phyloP scores from a whole-genome alignment of 2,113 vertebrate species.

The Erinaceus europaeus region DNA sequence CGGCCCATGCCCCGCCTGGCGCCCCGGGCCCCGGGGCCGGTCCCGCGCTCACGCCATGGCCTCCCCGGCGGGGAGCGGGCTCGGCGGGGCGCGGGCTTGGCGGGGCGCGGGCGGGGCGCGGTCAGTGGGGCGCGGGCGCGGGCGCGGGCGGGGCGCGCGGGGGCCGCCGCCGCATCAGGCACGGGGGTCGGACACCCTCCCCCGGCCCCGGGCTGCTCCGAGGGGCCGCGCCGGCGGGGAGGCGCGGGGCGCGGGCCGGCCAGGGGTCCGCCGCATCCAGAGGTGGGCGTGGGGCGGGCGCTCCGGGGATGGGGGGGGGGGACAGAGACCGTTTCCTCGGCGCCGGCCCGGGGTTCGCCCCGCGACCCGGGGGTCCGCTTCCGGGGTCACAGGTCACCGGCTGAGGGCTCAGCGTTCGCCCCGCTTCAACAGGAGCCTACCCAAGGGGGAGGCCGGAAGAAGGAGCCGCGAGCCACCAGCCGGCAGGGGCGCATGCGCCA shows the following conservation, averaged over 20 bases:
- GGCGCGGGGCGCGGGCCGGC: conserved; percentile 41
- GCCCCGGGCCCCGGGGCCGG: conserved; percentile 65
- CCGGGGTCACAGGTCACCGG: conserved; percentile 69
- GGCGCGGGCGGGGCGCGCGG: not conserved
- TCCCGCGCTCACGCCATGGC: conserved; percentile 65
- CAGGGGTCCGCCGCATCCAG: conserved; percentile 54
- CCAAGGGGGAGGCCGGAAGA: conserved; percentile 75
- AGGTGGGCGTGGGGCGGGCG: conserved; percentile 58
- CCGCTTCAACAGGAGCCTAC: conserved; percentile 44
- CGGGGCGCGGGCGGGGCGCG: conserved; percentile 56
- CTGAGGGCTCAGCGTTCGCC: conserved; percentile 3
- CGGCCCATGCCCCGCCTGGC: conserved; percentile 70
- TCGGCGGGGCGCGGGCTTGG: not conserved
- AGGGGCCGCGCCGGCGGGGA: not conserved
- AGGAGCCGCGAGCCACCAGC: conserved; percentile 62
- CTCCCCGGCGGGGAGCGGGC: conserved; percentile 43
- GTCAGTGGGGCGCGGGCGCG: conserved; percentile 20
- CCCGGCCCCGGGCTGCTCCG: conserved; percentile 22
- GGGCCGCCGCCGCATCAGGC: conserved; percentile 63
- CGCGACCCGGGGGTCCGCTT: conserved; percentile 64
- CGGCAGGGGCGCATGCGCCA: conserved; percentile 69
- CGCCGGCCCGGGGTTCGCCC: not conserved
- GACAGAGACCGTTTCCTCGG: not conserved
- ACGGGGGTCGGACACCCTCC: conserved; percentile 32
- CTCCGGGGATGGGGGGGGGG: not conserved